These are phyloP conservation scores for Melangyna quadrimaculata DNA, from an alignment of 2,888 invertebrate genomes.

Conservation along the genomic window DNA sequence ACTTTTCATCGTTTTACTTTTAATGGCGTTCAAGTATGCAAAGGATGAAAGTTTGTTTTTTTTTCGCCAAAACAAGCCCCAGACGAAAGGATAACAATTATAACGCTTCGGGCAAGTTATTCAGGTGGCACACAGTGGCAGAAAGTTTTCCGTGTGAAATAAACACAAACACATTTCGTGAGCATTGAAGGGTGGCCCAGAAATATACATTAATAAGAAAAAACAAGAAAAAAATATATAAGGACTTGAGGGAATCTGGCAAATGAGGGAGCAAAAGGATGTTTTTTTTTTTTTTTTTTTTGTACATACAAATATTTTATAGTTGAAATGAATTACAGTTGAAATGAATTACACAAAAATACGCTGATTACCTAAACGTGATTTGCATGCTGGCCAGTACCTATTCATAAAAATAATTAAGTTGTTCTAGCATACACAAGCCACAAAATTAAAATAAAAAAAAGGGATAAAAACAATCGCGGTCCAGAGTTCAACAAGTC, in stretches of 20 bases:
- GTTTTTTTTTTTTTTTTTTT: neutral
- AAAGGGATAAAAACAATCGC: neutral
- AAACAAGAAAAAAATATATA: neutral
- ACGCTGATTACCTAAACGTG: constrained; percentile 21
- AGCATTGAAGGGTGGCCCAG: constrained; percentile 45
- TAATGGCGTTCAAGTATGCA: constrained; percentile 39
- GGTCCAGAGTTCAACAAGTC: constrained; percentile 6
- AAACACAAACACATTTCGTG: constrained; percentile 57
- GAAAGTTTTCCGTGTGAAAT: constrained; percentile 33
- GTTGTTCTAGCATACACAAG: constrained; percentile 6
- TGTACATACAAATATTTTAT: too few relatives aligned
- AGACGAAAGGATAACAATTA: constrained; percentile 46
- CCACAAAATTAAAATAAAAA: neutral
- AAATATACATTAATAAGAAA: neutral
- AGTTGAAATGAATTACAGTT: neutral
- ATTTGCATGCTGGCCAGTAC: constrained; percentile 29
- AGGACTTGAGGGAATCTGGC: neutral
- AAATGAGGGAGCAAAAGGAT: constrained; percentile 17
- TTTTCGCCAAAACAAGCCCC: constrained; percentile 22
- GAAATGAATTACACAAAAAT: neutral
- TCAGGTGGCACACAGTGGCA: constrained; percentile 13
- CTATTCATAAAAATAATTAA: constrained; percentile 46
- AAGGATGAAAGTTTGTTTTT: constrained; percentile 14
- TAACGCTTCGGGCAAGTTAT: neutral
- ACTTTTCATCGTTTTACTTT: too few relatives aligned